A percentile compares a stretch with the other conserved stretches of the same genome.
Conservation (phyloP, 2,113 vertebrate species). For the Octodon degus region DNA sequence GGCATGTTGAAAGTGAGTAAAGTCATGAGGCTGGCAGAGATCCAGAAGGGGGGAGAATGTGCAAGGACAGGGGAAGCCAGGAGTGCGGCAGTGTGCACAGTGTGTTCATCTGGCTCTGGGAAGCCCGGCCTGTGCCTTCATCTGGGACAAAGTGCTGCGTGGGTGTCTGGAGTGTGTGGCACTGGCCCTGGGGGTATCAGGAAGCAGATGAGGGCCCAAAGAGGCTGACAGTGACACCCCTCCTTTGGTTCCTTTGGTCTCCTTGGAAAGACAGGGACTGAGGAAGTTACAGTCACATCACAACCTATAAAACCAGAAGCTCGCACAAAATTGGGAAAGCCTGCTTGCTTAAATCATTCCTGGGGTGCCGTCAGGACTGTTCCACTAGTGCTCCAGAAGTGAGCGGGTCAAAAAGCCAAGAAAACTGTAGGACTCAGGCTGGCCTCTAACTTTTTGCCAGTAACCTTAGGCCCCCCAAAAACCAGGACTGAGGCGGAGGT, state of each 20-base stretch:
- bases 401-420: background rate
- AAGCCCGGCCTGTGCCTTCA: background rate
- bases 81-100: fast-evolving
- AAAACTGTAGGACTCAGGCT: background rate
- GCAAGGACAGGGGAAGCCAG: background rate
- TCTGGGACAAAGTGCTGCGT: background rate
- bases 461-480: background rate
- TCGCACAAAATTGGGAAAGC: background rate
- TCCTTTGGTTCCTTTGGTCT: background rate
- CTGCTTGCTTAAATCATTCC: background rate
- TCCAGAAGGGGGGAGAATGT: background rate
- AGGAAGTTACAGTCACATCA: background rate
- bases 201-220: background rate
- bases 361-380: background rate
- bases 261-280: background rate
- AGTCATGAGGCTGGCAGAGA: background rate
- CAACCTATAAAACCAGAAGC: background rate
- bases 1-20: background rate
- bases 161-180: background rate
- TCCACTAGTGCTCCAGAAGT: background rate
- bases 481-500: background rate
- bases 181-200: background rate
- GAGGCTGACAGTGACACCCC: background rate
- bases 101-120: background rate
- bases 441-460: background rate